Percentiles rank a stretch among this genome's conserved stretches.
These are phyloP conservation scores for Acromyrmex charruanus DNA, from an alignment of 1,140 invertebrate genomes.

Conservation along the genomic window DNA sequence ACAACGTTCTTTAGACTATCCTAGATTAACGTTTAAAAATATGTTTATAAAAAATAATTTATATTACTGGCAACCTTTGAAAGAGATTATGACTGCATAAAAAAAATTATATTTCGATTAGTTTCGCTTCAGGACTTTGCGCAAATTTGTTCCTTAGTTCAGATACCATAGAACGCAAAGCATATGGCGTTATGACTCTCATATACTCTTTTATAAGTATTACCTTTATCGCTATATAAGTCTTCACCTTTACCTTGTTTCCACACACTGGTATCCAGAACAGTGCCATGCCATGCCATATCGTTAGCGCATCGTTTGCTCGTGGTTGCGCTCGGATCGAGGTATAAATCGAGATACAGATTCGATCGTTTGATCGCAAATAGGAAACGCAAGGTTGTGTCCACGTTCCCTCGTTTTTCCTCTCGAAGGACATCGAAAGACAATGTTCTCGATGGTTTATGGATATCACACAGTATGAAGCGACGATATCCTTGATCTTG, in stretches of 20 bases:
- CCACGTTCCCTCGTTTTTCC: background rate
- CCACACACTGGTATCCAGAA: background rate
- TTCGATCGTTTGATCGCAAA: constrained; percentile 43
- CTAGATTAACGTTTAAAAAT: background rate
- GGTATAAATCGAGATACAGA: background rate
- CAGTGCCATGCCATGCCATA: background rate
- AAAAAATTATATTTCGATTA: background rate
- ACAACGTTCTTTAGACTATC: no score
- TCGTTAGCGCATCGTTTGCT: constrained; percentile 37
- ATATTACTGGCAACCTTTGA: background rate
- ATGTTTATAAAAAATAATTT: background rate
- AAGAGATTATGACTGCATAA: background rate
- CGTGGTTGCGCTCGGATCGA: background rate
- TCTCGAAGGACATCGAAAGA: background rate
- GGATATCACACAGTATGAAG: constrained; percentile 20
- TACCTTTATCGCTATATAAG: constrained; percentile 1
- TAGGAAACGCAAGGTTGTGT: constrained; percentile 6
- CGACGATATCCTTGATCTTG: constrained; percentile 28
- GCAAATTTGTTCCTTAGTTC: background rate
- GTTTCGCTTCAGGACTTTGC: background rate
- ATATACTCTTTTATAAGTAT: constrained; percentile 16
- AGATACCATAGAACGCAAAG: background rate
- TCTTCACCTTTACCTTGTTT: constrained; percentile 20
- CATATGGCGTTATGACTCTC: background rate
- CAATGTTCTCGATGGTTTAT: constrained; percentile 15